phyloP scores from a whole-genome alignment of 2,113 vertebrate species.

The Hippoglossus stenolepis region DNA sequence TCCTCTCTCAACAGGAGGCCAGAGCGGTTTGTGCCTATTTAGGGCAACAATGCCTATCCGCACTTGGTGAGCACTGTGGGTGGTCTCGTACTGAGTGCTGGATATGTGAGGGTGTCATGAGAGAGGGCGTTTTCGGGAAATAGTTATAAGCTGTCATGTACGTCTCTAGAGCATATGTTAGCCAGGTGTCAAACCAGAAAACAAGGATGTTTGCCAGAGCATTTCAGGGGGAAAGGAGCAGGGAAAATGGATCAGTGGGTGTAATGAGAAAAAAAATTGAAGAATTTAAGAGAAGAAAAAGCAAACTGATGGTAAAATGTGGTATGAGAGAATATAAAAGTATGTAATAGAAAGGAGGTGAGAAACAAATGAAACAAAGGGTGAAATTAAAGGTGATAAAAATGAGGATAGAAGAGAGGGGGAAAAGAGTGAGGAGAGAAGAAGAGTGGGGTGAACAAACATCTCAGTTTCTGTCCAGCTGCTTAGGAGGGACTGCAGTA shows the following conservation, averaged over 20 bases:
- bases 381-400: constrained; percentile 6
- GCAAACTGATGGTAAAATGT: background rate
- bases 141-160: background rate
- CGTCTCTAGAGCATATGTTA: background rate
- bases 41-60: constrained; percentile 12
- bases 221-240: no score
- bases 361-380: constrained; percentile 1
- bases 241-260: constrained; percentile 6
- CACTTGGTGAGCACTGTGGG: background rate
- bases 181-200: background rate
- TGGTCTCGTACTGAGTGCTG: background rate
- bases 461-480: constrained; percentile 70
- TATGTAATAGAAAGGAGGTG: background rate
- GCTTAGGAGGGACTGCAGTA: constrained; percentile 65
- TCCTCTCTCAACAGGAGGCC: constrained; percentile 23
- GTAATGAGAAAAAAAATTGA: constrained; percentile 13
- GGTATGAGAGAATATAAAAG: background rate
- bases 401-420: background rate
- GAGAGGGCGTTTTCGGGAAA: background rate
- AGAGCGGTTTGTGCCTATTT: constrained; percentile 5
- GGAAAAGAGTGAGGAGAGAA: background rate
- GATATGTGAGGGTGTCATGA: constrained; percentile 10
- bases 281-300: background rate
- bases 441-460: constrained; percentile 31
- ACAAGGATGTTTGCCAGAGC: no score